These are phyloP conservation scores for Eremophila alpestris DNA, from an alignment of 2,797 vertebrate species.

Conservation along the genomic window DNA sequence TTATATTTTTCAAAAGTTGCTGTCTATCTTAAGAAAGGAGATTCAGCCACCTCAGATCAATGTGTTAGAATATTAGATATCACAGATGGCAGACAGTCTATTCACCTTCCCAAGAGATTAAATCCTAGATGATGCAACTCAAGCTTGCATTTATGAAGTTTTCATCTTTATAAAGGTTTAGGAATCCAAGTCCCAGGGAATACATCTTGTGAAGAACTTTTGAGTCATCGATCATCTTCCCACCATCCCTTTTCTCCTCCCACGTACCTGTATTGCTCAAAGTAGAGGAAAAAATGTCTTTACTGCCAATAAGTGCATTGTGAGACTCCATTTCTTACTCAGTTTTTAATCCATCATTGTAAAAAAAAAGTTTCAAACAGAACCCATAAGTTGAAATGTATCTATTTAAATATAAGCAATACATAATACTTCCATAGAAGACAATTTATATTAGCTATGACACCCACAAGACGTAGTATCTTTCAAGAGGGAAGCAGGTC, in stretches of 20 bases:
- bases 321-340: not conserved
- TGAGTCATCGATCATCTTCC: constrained; percentile 66
- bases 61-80: constrained; percentile 16
- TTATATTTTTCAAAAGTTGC: not conserved
- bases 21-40: not conserved
- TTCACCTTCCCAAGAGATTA: constrained; percentile 39
- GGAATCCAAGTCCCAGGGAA: constrained; percentile 23
- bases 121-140: constrained; percentile 27
- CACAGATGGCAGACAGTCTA: constrained; percentile 45
- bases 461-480: not conserved
- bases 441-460: not conserved
- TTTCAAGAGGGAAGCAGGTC: not conserved
- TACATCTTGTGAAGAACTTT: constrained; percentile 48
- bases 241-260: constrained; percentile 54
- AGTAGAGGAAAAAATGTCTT: constrained; percentile 21
- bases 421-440: not conserved
- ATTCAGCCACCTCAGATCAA: not conserved
- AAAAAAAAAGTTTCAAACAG: not conserved
- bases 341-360: not conserved
- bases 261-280: constrained; percentile 43
- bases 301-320: constrained; percentile 29
- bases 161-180: constrained; percentile 11
- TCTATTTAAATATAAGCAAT: not conserved
- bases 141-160: constrained; percentile 4
- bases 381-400: not conserved